These are phyloP conservation scores for Lepidiolamprologus cunningtoni DNA, from an alignment of 2,113 vertebrate species.

Conservation along the genomic window DNA sequence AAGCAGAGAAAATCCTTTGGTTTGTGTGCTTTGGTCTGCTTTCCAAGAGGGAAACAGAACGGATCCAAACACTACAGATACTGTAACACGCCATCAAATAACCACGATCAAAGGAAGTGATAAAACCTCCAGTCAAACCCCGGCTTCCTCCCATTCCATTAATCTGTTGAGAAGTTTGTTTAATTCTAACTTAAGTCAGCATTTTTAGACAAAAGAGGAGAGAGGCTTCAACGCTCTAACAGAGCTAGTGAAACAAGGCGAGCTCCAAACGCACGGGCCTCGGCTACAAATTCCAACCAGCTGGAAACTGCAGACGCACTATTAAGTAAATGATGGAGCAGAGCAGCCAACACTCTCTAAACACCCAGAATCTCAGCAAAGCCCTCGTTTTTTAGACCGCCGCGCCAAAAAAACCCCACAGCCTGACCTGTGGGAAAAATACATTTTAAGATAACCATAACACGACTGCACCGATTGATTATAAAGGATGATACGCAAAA, in stretches of 20 bases:
- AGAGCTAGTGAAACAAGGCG: not conserved
- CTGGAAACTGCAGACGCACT: slow-evolving; percentile 58
- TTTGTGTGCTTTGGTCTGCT: slow-evolving; percentile 18
- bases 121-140: not conserved
- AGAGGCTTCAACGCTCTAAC: not conserved
- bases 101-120: slow-evolving; percentile 21
- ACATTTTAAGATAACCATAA: not conserved
- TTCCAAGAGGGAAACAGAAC: slow-evolving; percentile 5
- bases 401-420: not conserved
- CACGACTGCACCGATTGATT: not conserved
- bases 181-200: not conserved
- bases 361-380: slow-evolving; percentile 29
- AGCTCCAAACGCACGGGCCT: slow-evolving; percentile 35
- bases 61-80: not conserved
- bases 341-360: slow-evolving; percentile 50
- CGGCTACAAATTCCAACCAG: slow-evolving; percentile 53
- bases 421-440: not conserved
- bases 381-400: not conserved
- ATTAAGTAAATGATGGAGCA: slow-evolving; percentile 57
- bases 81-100: slow-evolving; percentile 23
- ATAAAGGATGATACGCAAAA: not conserved
- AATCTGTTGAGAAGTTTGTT: not conserved
- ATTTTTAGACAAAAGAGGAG: not conserved
- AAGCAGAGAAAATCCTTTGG: slow-evolving; percentile 13
- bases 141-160: not conserved